phyloP scores from a whole-genome alignment of 2,888 invertebrate genomes.

The Cremastinae sp. region DNA sequence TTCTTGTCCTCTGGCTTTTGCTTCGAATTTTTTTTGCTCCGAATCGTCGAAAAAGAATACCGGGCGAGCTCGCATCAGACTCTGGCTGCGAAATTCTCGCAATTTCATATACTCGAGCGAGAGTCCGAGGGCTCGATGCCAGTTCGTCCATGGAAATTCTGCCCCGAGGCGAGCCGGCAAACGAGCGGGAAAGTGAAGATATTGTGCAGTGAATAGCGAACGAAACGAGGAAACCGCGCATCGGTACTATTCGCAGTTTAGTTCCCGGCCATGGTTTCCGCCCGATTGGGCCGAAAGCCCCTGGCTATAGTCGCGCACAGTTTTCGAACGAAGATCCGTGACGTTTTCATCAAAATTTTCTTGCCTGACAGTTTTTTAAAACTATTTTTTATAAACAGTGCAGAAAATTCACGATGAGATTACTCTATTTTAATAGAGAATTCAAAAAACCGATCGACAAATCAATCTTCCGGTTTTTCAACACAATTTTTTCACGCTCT shows the following conservation, averaged over 20 bases:
- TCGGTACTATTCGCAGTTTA: constrained; percentile 40
- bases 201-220: constrained; percentile 33
- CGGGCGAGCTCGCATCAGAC: too few species aligned
- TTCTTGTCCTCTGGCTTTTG: too few species aligned
- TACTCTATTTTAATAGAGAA: too few species aligned
- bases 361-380: constrained; percentile 22
- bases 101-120: too few species aligned
- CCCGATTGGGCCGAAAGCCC: constrained; percentile 52
- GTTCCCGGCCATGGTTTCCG: constrained; percentile 35
- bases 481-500: too few species aligned
- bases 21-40: too few species aligned
- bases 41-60: too few species aligned
- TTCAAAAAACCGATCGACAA: too few species aligned
- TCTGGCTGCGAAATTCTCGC: too few species aligned
- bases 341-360: constrained; percentile 58
- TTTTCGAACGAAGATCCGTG: constrained; percentile 39
- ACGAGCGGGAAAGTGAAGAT: constrained; percentile 1
- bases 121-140: too few species aligned
- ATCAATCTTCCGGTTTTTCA: too few species aligned
- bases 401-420: background rate
- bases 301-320: constrained; percentile 5
- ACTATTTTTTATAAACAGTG: too few species aligned
- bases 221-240: constrained; percentile 36
- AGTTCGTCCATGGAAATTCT: constrained; percentile 63
- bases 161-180: constrained; percentile 44